Percentiles rank a stretch among this genome's conserved stretches.
phyloP scores from a whole-genome alignment of 2,797 vertebrate species.

The Microhierax caerulescens region DNA sequence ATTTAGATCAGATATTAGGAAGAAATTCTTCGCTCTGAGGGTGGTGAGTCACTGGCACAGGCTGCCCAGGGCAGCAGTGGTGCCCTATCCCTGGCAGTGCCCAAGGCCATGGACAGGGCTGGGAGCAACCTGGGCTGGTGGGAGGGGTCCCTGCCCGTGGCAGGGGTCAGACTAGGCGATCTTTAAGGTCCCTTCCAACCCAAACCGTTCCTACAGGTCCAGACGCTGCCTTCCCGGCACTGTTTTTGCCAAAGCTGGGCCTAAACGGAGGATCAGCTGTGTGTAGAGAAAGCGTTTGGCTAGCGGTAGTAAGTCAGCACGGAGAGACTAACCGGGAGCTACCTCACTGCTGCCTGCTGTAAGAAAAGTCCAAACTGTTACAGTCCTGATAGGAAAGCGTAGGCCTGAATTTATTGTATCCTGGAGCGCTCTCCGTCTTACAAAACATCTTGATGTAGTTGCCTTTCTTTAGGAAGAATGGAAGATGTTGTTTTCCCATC shows the following conservation, averaged over 20 bases:
- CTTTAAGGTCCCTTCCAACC: no score
- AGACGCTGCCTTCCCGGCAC: fast-evolving
- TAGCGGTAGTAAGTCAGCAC: fast-evolving
- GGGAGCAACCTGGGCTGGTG: no score
- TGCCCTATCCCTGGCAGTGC: no score
- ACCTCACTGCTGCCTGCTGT: not conserved
- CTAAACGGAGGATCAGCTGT: not conserved
- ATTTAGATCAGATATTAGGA: no score
- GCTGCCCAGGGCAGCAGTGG: no score
- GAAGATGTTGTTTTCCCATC: not conserved
- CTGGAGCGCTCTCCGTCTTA: not conserved
- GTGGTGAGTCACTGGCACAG: no score
- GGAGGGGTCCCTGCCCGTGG: no score
- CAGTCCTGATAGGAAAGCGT: not conserved
- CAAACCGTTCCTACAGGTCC: no score
- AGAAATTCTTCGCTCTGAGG: no score
- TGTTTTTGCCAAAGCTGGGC: not conserved
- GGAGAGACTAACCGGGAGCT: not conserved
- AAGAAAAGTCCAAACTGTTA: not conserved
- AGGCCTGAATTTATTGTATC: not conserved
- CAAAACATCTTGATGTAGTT: not conserved
- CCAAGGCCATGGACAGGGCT: no score
- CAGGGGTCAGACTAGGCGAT: no score
- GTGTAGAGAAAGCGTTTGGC: not conserved
- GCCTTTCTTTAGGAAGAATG: not conserved